Base-by-base conservation (phyloP, 1,140 invertebrate genomes). In the Zaprionus vittiger region DNA sequence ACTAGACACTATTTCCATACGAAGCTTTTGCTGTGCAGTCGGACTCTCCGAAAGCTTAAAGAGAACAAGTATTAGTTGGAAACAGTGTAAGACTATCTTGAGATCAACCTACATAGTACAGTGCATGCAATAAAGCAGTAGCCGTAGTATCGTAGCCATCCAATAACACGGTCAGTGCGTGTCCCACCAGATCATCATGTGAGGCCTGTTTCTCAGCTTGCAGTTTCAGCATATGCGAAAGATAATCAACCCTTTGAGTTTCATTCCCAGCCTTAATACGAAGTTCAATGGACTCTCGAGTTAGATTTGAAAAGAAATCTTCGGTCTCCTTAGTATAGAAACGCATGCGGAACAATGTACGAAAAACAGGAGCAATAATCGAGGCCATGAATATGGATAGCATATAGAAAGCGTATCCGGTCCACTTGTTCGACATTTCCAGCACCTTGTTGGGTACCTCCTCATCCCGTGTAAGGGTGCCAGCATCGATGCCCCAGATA, bases 111-210 rank as follows among this genome's bases (percentile, higher is more conserved):
- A 92, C 92, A 79, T 91, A 91, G 28, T 86, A 91, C 1, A 93
- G 71, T 15, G 80, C 74, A 59, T 93, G 91, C 3, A 84, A 64
- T 5, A 91, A 67, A 22, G 80, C 83, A 1, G 87, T 70, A 0
- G 83, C 91, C 0, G 85, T 80, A 0, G 95, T 95, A 47, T 96
- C 95, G 72, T 94, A 96, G 11, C 95, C 95, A 80, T 95, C 95
- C n/a, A 95, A 49, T 68, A 95, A 92, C 28, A 95, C 94, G 0
- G 94, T 91, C 3, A 94, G 73, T 5, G 93, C 91, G 84, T 95
- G 94, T 4, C 94, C 93, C 38, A 95, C 91, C 4, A 97, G 93
- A 80, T 95, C 94, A 26, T 95, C 93, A 9, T 94, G 94, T 0
- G 89, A 91, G n/a, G 94, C 93, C 66, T 93, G 91, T 83, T 83